Evolutionary conservation across 2,113 vertebrate genomes (phyloP).

Genomic region (Scalopus aquaticus): DNA sequence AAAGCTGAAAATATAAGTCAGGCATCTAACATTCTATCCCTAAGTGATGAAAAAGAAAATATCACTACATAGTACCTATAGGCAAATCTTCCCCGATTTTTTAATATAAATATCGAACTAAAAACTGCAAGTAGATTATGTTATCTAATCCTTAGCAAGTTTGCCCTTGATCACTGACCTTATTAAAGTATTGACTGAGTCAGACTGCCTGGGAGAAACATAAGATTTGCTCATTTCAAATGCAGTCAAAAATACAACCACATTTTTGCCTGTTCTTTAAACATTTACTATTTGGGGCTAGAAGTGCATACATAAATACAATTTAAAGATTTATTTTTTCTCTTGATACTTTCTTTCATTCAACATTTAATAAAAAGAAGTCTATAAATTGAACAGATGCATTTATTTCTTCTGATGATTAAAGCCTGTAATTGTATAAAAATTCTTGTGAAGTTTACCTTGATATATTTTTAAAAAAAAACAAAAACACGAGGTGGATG

Average conservation of each 20-base stretch:
- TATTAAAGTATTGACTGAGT: conserved; percentile 3
- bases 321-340: neutral
- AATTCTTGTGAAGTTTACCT: neutral
- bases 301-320: neutral
- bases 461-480: neutral
- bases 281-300: neutral
- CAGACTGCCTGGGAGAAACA: neutral
- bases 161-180: neutral
- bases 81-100: conserved; percentile 17
- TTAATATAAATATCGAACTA: conserved; percentile 8
- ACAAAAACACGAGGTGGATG: neutral
- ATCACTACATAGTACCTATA: neutral
- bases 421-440: neutral
- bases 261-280: neutral
- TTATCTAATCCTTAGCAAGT: neutral
- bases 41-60: conserved; percentile 14
- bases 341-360: neutral
- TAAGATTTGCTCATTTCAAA: conserved; percentile 21
- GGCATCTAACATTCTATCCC: neutral
- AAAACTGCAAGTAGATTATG: neutral
- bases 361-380: neutral
- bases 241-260: neutral
- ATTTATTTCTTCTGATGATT: conserved; percentile 13
- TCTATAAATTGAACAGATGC: neutral
- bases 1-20: neutral